These are phyloP conservation scores for Fopius arisanus DNA, from an alignment of 1,140 invertebrate species.

Conservation along the genomic window DNA sequence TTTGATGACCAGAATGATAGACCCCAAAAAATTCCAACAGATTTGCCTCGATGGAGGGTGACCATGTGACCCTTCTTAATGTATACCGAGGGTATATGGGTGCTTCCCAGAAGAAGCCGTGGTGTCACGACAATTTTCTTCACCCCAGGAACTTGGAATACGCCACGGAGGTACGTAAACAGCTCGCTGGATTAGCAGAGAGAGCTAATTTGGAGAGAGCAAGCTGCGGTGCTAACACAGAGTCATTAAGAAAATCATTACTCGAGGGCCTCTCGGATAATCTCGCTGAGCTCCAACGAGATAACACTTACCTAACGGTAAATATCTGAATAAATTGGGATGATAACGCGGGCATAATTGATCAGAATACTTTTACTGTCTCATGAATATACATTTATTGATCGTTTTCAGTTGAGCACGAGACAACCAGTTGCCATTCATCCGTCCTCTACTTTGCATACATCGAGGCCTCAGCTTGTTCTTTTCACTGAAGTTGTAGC, in stretches of 20 bases:
- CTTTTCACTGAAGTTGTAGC: constrained; percentile 90
- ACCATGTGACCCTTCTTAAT: constrained; percentile 92
- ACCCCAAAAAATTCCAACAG: constrained; percentile 68
- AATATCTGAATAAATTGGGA: constrained; percentile 45
- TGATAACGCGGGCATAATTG: constrained; percentile 12
- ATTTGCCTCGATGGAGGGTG: constrained; percentile 87
- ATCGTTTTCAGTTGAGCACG: constrained; percentile 67
- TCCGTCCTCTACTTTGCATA: constrained; percentile 81
- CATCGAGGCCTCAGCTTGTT: constrained; percentile 79
- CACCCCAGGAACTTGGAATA: constrained; percentile 86
- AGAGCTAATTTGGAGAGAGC: constrained; percentile 72
- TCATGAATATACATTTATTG: not conserved
- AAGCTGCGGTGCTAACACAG: constrained; percentile 79
- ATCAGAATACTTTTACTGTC: constrained; percentile 1
- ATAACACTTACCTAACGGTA: constrained; percentile 79
- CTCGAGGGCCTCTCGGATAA: constrained; percentile 88
- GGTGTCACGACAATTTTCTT: constrained; percentile 92
- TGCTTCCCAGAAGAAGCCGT: constrained; percentile 80
- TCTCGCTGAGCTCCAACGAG: constrained; percentile 83
- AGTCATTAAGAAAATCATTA: constrained; percentile 80
- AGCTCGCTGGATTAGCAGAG: constrained; percentile 81
- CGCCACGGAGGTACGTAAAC: constrained; percentile 82
- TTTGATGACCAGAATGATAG: too few relatives aligned
- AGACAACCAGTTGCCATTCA: constrained; percentile 80
- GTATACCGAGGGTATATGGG: constrained; percentile 83